Evolutionary conservation across 2,888 invertebrate genomes (phyloP), one percentile per base, ranked within the genome.

Genomic region (Cetonia aurata): DNA sequence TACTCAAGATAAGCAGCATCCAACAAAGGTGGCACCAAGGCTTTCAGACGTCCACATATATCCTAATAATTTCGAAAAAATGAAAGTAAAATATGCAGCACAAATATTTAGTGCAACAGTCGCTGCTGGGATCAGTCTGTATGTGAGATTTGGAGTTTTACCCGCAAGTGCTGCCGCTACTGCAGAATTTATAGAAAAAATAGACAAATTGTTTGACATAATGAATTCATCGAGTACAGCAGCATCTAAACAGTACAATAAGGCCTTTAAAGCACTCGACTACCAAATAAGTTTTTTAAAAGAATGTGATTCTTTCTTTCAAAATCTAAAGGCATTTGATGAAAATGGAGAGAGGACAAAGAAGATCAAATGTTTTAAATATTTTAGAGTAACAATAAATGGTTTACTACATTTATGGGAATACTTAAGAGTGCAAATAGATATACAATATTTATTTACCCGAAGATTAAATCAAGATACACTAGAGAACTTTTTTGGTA

Each of bases 121-220:
- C 9, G 19, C 56, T 37, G 56, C 56, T 56, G 15, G 56, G n/a
- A 56, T 56, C 31, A 13, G 1, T 19, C 17, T 33, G 9, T 56
- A 56, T 12, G 46, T 46, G 15, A 48, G 46, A 31, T 62, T 62
- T 13, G 46, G 62, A 3, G 15, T 13, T 33, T 48, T 62, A 48
- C 48, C 62, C 10, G 13, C 19, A 46, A n/a, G 9, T 41, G 48
- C 48, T 19, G 31, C 19, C 8, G 62, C 17, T 41, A 62, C 46
- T 3, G 15, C 46, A 6, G 33, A 19, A 48, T 62, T 46, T 48
- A 44, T 46, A 25, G 46, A 46, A 8, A 25, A 62, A 3, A 62
- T 62, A 31, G 41, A 46, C 46, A 46, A 62, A 62, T 62, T 46
- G 46, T 62, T 62, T 62, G 62, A 62, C 31, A 46, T 62, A 19